Percentiles rank a stretch among this genome's conserved stretches.
Evolutionary conservation across 2,113 vertebrate species (phyloP).

Genomic region (Ranitomeya variabilis): DNA sequence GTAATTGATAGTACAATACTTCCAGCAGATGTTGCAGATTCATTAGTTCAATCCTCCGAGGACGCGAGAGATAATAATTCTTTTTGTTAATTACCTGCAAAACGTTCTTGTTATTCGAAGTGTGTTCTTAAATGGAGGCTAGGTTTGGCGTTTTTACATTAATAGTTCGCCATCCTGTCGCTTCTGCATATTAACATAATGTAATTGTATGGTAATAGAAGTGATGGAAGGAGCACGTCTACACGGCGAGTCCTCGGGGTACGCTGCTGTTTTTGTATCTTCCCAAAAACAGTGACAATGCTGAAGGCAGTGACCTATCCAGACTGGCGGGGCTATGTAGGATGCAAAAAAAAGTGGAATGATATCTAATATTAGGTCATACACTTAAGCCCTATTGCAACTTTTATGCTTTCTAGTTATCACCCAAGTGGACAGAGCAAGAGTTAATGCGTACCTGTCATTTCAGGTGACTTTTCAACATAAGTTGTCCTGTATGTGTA

Average conservation of each 20-base stretch:
- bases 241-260: neutral
- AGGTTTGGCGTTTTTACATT: conserved; percentile 57
- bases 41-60: conserved; percentile 75
- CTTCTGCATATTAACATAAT: conserved; percentile 11
- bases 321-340: too few species aligned
- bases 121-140: conserved; percentile 45
- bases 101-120: conserved; percentile 6
- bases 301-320: too few species aligned
- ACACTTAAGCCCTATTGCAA: too few species aligned
- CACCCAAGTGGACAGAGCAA: too few species aligned
- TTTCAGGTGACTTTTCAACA: too few species aligned
- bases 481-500: too few species aligned
- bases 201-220: neutral
- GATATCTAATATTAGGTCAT: neutral
- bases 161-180: conserved; percentile 30
- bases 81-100: conserved; percentile 76
- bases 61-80: conserved; percentile 71
- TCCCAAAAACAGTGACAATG: neutral
- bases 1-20: conserved; percentile 71
- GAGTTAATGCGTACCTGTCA: too few species aligned
- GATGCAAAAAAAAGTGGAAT: neutral
- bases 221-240: neutral
- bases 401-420: too few species aligned
- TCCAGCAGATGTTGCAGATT: conserved; percentile 73
- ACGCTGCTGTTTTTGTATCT: neutral